These are phyloP conservation scores for Cebidichthys violaceus DNA, from an alignment of 2,113 vertebrate genomes.

Conservation along the genomic window DNA sequence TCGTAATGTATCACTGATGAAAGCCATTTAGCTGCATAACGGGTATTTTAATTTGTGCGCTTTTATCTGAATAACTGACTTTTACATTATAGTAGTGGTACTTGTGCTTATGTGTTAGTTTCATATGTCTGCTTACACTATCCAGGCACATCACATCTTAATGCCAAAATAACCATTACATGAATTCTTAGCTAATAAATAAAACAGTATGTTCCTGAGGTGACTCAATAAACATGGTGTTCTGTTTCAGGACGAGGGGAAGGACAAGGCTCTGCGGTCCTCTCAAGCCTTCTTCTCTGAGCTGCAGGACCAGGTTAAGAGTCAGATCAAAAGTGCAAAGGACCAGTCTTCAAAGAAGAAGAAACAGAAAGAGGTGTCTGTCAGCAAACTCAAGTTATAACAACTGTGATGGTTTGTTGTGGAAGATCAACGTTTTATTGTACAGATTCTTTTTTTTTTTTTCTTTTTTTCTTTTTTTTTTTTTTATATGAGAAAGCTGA, in stretches of 20 bases:
- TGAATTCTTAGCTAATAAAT: background rate
- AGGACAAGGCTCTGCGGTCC: constrained; percentile 93
- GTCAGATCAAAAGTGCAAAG: constrained; percentile 90
- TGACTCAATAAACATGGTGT: background rate
- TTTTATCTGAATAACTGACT: background rate
- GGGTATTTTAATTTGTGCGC: background rate
- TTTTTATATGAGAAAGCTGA: constrained; percentile 50
- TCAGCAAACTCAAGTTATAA: constrained; percentile 92
- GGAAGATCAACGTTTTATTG: constrained; percentile 53
- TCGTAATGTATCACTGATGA: background rate
- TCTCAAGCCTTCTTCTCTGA: constrained; percentile 97
- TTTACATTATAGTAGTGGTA: background rate
- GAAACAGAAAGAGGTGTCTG: constrained; percentile 86
- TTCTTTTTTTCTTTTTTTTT: constrained; percentile 63
- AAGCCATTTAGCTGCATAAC: background rate
- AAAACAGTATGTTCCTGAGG: background rate
- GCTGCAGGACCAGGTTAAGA: constrained; percentile 96
- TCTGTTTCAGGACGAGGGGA: constrained; percentile 91
- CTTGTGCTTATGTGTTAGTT: background rate
- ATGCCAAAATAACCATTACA: constrained; percentile 4
- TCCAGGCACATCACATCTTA: background rate
- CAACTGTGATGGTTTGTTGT: constrained; percentile 25
- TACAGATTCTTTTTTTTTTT: constrained; percentile 71
- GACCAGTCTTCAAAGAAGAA: constrained; percentile 86
- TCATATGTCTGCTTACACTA: background rate